Base-by-base conservation (phyloP, 2,113 vertebrate genomes). In the Hiodon tergisus region DNA sequence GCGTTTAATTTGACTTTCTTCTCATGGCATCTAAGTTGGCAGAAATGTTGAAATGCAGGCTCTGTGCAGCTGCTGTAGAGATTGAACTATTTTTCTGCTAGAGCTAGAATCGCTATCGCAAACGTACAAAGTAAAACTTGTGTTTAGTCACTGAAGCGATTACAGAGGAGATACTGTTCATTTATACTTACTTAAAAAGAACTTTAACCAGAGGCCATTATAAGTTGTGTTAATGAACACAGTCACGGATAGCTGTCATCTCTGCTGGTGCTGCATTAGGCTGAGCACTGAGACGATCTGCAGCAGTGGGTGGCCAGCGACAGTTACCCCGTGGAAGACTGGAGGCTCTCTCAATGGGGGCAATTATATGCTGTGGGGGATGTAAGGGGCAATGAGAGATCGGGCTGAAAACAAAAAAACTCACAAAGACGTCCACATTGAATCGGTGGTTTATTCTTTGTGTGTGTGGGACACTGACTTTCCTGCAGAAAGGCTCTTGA, bases 341-440 rank as follows among this genome's bases (percentile, higher is more conserved):
- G 31, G 31, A 31, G 31, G 31, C 31, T 31, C 31, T 31, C 31
- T 61, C 48, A 73, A 51, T 13, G 14, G 59, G 48, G 10, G 7
- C 4, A 47, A 46, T 31, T 31, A 31, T 31, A 31, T 31, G 31
- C 31, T 11, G 78, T 51, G 70, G 31, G 74, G 5, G 58, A 62
- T 47, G 61, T n/a, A 13, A 46, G 52, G 61, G 17, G 54, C 51
- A 14, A 6, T 59, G n/a, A 50, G 53, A 62, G n/a, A 52, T 71
- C 76, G 16, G 3, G 9, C 60, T 77, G 79, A 78, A 79, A 77
- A 17, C 73, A 78, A 76, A 80, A 75, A 85, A 71, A 74, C 78
- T 67, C 81, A 88, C 84, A 86, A 87, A 83, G 83, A 85, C 86
- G 73, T 77, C 84, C 86, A 84, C 87, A 87, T 76, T 88, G 83